These are phyloP conservation scores for Calephelis perditalis DNA, from an alignment of 2,888 invertebrate species.

Conservation along the genomic window DNA sequence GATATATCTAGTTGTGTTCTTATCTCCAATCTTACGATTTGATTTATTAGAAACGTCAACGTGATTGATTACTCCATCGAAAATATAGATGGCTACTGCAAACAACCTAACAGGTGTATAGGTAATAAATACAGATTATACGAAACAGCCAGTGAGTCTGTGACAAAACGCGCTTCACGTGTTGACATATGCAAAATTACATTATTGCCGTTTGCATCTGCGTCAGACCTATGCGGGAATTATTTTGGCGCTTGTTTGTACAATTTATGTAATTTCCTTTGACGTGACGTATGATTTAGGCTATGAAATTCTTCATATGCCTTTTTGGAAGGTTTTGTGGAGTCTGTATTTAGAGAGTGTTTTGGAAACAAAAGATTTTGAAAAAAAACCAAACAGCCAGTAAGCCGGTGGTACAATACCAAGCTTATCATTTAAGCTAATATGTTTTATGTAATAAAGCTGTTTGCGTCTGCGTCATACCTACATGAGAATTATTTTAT, in stretches of 20 bases:
- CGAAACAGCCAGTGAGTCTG: constrained; percentile 25
- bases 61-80: constrained; percentile 17
- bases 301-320: neutral
- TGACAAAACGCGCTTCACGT: constrained; percentile 38
- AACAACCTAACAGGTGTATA: constrained; percentile 13
- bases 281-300: neutral
- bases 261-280: constrained; percentile 17
- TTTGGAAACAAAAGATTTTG: too few species aligned
- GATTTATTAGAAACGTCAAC: constrained; percentile 13
- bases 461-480: constrained; percentile 30
- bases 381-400: too few species aligned
- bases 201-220: constrained; percentile 37
- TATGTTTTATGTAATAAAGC: constrained; percentile 45
- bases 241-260: constrained; percentile 26
- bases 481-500: constrained; percentile 34
- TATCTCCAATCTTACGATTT: neutral
- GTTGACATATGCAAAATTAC: constrained; percentile 62
- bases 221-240: constrained; percentile 32
- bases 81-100: constrained; percentile 13
- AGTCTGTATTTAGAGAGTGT: neutral
- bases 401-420: too few species aligned
- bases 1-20: neutral
- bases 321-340: neutral
- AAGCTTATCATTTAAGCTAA: too few species aligned
- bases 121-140: constrained; percentile 19